Conservation (phyloP, 2,888 invertebrate species). For the Melangyna quadrimaculata region DNA sequence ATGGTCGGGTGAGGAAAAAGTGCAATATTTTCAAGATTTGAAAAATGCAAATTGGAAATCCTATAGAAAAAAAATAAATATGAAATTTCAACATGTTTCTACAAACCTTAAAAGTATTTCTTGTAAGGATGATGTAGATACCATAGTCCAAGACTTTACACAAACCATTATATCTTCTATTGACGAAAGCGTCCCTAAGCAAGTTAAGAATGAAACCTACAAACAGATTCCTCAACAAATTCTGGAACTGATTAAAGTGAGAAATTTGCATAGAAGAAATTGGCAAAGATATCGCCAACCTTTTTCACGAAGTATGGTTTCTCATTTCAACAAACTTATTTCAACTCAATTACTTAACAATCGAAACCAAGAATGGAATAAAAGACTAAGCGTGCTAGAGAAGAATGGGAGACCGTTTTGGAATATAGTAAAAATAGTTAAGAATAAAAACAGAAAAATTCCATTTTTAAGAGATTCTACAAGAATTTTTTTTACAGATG, state of each 20-base stretch:
- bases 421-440: neutral
- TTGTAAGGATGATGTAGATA: neutral
- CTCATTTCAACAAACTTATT: too few relatives aligned
- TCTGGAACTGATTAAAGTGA: neutral
- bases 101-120: neutral
- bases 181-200: neutral
- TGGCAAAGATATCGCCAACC: conserved; percentile 11
- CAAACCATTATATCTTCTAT: neutral
- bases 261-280: neutral
- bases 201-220: neutral
- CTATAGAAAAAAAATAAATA: neutral
- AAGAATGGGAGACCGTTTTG: too few relatives aligned
- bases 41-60: conserved; percentile 12
- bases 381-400: too few relatives aligned
- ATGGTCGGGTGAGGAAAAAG: neutral
- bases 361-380: neutral
- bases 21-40: conserved; percentile 6
- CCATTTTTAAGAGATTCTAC: neutral
- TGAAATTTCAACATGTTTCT: neutral
- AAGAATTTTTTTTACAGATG: neutral
- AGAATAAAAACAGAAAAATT: neutral
- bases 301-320: too few relatives aligned
- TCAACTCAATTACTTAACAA: too few relatives aligned
- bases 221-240: neutral
- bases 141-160: neutral